Base-by-base conservation (phyloP, 2,888 invertebrate genomes). In the Argyresthia goedartella region DNA sequence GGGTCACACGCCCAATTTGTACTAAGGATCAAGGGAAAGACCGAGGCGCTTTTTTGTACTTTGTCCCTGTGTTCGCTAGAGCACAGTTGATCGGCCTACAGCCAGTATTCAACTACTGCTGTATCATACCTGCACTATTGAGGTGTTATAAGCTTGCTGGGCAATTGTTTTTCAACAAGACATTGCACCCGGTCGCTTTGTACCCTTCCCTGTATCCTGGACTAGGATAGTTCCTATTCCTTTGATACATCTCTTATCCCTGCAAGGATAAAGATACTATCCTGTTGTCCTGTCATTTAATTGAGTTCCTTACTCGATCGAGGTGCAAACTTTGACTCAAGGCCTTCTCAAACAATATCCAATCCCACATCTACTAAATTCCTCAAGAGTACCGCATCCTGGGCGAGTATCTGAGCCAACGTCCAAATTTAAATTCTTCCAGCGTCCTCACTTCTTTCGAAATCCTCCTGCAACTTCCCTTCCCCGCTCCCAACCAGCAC, bases 121-220 rank as follows among this genome's bases (percentile, higher is more conserved):
- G 86, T 76, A 71, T 50, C 59, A 74, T 81, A 80, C 79, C 84
- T 84, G 80, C 2, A 25, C 25, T 4, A 25, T 25, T 25, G 25
- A 25, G 25, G 25, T 25, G 76, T 71, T 59, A 68, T 55, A 51
- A 61, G 79, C 81, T 56, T 59, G 87, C 87, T 82, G 71, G 74
- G 64, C 82, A 84, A 84, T 85, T 60, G 87, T 84, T 69, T 87
- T 85, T 84, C 85, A 81, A 86, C 82, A 84, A 87, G 68, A 80
- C 87, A 84, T 85, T 85, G 85, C 4, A 61, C 63, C 71, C 62
- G 56, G 85, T 85, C 82, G 66, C 84, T 77, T 70, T 62, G 56
- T 57, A 59, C 52, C 54, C 50, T 33, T 7, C 42, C 25, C 8
- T 51, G 53, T 51, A 39, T 41, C 50, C 15, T 36, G 8, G 4